phyloP scores from a whole-genome alignment of 2,113 vertebrate species.

The Syngnathus typhle region DNA sequence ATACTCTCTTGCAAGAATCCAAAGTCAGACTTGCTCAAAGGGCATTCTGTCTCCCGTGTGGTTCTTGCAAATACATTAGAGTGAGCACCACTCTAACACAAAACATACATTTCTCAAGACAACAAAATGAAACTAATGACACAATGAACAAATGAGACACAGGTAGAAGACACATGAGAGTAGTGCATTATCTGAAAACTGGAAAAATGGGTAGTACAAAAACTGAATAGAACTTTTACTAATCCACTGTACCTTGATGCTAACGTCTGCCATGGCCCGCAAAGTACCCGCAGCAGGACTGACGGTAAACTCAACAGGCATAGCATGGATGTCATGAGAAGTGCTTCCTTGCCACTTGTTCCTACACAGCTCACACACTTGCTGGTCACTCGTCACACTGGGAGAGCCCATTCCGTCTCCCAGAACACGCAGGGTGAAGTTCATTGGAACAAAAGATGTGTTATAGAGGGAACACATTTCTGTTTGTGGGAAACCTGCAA shows the following conservation, averaged over 20 bases:
- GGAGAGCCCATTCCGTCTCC: slow-evolving; percentile 68
- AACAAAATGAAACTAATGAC: neutral
- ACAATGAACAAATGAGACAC: neutral
- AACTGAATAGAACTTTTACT: neutral
- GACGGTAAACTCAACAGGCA: slow-evolving; percentile 75
- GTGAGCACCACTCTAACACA: too few species aligned
- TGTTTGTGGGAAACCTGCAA: slow-evolving; percentile 75
- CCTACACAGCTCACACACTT: slow-evolving; percentile 28
- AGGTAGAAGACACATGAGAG: neutral
- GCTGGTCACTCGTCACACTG: slow-evolving; percentile 57
- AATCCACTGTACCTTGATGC: slow-evolving; percentile 68
- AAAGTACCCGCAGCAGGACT: slow-evolving; percentile 66
- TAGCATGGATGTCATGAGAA: neutral
- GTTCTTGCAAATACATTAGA: too few species aligned
- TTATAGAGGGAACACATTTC: slow-evolving; percentile 74
- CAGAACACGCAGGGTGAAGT: slow-evolving; percentile 73
- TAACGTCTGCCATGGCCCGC: slow-evolving; percentile 50
- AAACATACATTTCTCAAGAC: too few species aligned
- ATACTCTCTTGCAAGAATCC: too few species aligned
- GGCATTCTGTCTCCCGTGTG: too few species aligned
- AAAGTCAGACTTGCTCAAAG: too few species aligned
- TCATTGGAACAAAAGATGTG: slow-evolving; percentile 77
- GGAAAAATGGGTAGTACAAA: neutral
- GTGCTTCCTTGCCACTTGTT: slow-evolving; percentile 47
- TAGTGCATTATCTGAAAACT: neutral